Evolutionary conservation across 2,888 invertebrate genomes (phyloP).

Genomic region (Perithous albicinctus): DNA sequence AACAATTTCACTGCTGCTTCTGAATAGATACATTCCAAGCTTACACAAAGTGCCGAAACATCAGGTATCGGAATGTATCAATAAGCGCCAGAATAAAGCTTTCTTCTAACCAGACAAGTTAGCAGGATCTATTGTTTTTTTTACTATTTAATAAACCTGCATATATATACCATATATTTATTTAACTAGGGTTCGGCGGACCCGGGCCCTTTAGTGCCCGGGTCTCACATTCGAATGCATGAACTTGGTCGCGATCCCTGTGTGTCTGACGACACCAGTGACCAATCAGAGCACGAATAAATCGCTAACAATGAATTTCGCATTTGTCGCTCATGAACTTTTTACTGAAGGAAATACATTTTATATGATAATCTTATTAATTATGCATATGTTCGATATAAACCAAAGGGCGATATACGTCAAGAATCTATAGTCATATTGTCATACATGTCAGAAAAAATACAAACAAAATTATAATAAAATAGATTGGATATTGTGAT

Average conservation of each 20-base stretch:
- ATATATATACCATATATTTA: background rate
- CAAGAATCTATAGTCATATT: background rate
- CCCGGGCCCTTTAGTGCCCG: no score
- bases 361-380: background rate
- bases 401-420: background rate
- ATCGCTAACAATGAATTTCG: no score
- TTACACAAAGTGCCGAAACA: slow-evolving; percentile 16
- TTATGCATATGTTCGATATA: background rate
- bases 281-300: no score
- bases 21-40: slow-evolving; percentile 82
- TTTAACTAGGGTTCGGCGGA: no score
- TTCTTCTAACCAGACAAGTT: background rate
- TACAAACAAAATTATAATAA: background rate
- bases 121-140: background rate
- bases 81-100: background rate
- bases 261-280: no score
- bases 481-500: no score
- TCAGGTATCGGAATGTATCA: background rate
- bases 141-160: background rate
- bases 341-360: no score
- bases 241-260: no score
- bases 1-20: slow-evolving; percentile 80
- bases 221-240: background rate
- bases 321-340: no score
- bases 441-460: background rate